Conservation (phyloP, 1,140 invertebrate species). For the Ceratina calcarata region DNA sequence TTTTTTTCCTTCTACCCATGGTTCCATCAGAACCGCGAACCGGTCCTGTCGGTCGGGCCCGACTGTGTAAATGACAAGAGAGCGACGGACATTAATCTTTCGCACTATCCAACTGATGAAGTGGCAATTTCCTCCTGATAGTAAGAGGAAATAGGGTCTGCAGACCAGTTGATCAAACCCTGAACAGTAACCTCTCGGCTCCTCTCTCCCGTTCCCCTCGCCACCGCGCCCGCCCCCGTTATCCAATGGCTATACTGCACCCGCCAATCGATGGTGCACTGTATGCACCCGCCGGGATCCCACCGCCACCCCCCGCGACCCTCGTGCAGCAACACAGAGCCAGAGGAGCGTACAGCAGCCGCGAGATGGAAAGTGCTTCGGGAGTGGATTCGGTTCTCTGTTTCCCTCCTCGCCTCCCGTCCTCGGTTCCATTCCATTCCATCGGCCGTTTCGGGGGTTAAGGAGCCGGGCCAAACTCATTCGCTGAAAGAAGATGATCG, state of each 20-base stretch:
- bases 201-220: conserved; percentile 45
- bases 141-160: conserved; percentile 68
- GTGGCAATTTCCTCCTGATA: conserved; percentile 69
- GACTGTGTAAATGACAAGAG: conserved; percentile 64
- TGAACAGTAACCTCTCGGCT: conserved; percentile 62
- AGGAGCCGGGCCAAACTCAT: conserved; percentile 25
- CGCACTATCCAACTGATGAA: conserved; percentile 66
- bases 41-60: conserved; percentile 17
- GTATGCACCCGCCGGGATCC: conserved; percentile 48
- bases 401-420: neutral
- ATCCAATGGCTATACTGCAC: conserved; percentile 64
- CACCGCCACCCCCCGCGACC: neutral
- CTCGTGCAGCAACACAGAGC: neutral
- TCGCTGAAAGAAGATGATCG: conserved; percentile 44
- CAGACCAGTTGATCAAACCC: conserved; percentile 67
- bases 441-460: conserved; percentile 21
- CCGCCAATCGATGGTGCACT: conserved; percentile 63
- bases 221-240: conserved; percentile 53
- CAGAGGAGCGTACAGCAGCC: conserved; percentile 38
- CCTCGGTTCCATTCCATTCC: neutral
- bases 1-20: conserved; percentile 13
- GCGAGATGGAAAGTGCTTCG: conserved; percentile 44
- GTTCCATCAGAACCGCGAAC: conserved; percentile 32
- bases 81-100: conserved; percentile 67
- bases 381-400: conserved; percentile 45